Conservation (phyloP, 2,797 vertebrate genomes). For the Oreochromis grahami region DNA sequence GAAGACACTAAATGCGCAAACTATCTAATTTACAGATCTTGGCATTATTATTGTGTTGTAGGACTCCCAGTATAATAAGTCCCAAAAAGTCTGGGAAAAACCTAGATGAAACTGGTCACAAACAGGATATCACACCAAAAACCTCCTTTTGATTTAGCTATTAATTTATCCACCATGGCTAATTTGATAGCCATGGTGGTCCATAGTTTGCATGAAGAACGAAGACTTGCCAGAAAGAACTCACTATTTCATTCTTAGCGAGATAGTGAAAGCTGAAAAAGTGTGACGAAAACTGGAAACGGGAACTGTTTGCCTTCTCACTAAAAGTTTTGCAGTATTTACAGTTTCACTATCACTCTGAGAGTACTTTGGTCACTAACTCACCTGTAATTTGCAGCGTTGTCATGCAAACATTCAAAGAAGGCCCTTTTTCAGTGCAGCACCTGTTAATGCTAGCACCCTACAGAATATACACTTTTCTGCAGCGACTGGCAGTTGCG, state of each 20-base stretch:
- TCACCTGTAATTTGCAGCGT: not conserved
- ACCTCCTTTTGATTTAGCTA: not conserved
- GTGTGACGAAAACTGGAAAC: accelerated
- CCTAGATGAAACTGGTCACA: not conserved
- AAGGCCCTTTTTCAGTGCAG: not conserved
- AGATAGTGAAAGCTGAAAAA: not conserved
- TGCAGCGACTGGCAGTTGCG: accelerated
- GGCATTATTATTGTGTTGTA: not conserved
- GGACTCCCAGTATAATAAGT: not conserved
- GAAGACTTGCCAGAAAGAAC: not conserved
- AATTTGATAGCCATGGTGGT: not conserved
- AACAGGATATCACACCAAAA: not conserved
- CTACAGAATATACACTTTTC: not conserved
- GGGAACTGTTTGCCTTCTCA: not conserved
- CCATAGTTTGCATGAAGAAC: not conserved
- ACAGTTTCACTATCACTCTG: not conserved
- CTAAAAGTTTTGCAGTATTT: accelerated
- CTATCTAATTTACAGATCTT: not conserved
- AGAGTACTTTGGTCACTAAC: not conserved
- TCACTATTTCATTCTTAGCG: accelerated
- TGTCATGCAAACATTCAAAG: not conserved
- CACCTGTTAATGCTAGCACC: not conserved
- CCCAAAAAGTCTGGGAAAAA: not conserved
- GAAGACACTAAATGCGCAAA: not conserved
- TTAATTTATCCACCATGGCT: accelerated